Conservation (phyloP, 2,888 invertebrate genomes). For the Stramonita haemastoma region DNA sequence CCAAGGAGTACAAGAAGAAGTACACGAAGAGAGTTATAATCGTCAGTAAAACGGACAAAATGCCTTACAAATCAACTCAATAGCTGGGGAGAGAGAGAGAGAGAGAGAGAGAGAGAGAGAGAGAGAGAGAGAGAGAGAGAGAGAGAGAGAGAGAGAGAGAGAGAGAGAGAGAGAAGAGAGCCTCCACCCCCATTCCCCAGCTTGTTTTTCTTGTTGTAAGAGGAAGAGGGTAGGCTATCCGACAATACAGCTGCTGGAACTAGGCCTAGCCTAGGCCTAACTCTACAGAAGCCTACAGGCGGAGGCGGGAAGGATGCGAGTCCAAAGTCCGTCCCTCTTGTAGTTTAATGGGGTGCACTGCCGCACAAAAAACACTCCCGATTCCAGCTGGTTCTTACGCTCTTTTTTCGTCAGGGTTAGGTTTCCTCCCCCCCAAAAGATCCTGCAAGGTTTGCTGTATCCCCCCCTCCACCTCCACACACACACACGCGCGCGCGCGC, state of each 20-base stretch:
- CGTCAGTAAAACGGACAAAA: background rate
- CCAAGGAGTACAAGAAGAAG: too few relatives aligned
- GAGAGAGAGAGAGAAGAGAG: constrained; percentile 18
- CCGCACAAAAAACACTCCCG: background rate
- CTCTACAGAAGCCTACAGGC: too few relatives aligned
- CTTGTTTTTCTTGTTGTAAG: too few relatives aligned
- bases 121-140: constrained; percentile 21
- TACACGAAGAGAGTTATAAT: too few relatives aligned
- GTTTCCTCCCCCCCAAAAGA: background rate
- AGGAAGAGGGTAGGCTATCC: too few relatives aligned
- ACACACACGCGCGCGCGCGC: constrained; percentile 7
- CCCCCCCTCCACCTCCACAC: background rate
- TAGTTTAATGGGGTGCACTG: background rate
- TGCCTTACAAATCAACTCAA: background rate
- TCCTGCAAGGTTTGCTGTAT: background rate
- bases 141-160: constrained; percentile 32
- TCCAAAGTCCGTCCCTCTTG: background rate
- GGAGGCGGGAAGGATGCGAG: background rate
- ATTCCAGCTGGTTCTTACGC: background rate
- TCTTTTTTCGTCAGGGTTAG: background rate
- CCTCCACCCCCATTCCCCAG: background rate
- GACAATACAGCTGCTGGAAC: too few relatives aligned
- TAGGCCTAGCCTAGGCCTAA: background rate
- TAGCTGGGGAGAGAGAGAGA: background rate
- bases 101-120: background rate